These are phyloP conservation scores for Mesocentrotus franciscanus DNA, from an alignment of 53 echinoderm and acorn worm genomes.

Conservation along the genomic window DNA sequence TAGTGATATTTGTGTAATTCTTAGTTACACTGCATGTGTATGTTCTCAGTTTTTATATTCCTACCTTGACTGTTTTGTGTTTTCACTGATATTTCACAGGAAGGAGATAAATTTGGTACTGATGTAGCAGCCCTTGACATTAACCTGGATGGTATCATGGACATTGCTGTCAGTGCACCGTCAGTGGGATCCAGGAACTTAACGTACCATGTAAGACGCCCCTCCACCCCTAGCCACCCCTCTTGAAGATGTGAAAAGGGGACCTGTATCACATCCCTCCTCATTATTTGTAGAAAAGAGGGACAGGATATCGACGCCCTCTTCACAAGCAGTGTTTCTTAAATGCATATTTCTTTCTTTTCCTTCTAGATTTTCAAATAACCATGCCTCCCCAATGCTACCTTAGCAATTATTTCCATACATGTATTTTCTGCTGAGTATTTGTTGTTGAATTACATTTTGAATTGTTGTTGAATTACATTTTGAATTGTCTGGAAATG, in stretches of 20 bases:
- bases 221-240: background rate
- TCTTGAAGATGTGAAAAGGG: background rate
- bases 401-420: too few relatives aligned
- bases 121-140: constrained; percentile 73
- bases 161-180: constrained; percentile 82
- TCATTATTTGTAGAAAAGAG: background rate
- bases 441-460: background rate
- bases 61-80: background rate
- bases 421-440: too few relatives aligned
- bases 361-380: too few relatives aligned
- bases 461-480: background rate
- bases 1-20: background rate
- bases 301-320: background rate
- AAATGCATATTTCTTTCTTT: too few relatives aligned
- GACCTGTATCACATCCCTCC: background rate
- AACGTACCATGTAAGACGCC: constrained; percentile 73
- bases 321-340: background rate
- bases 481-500: background rate
- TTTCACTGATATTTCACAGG: background rate
- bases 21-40: background rate
- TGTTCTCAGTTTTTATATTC: background rate
- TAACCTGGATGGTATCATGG: constrained; percentile 76
- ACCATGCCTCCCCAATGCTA: too few relatives aligned
- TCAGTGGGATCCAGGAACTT: constrained; percentile 72
- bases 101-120: constrained; percentile 73